Percentiles rank a stretch among this genome's conserved stretches.
phyloP scores from a whole-genome alignment of 1,140 invertebrate genomes.

The Rhyzopertha dominica region DNA sequence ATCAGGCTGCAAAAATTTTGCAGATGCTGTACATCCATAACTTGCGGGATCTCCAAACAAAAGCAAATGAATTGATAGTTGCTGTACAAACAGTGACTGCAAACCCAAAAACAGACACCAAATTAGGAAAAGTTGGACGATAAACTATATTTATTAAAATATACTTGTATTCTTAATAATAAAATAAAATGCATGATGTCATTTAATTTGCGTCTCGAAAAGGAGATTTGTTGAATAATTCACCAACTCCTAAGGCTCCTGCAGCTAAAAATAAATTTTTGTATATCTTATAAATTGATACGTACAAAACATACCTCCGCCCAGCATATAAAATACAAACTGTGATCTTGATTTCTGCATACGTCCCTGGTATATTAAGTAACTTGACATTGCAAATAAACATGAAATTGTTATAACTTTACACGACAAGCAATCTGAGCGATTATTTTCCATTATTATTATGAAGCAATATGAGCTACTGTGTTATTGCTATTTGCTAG shows the following conservation, averaged over 20 bases:
- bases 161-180: neutral
- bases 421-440: slow-evolving; percentile 42
- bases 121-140: slow-evolving; percentile 85
- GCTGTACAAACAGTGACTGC: slow-evolving; percentile 88
- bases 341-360: slow-evolving; percentile 23
- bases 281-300: slow-evolving; percentile 7
- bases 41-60: slow-evolving; percentile 84
- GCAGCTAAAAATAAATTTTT: slow-evolving; percentile 22
- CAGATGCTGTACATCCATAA: slow-evolving; percentile 88
- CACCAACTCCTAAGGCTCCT: slow-evolving; percentile 27
- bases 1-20: slow-evolving; percentile 77
- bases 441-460: no score
- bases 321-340: slow-evolving; percentile 21
- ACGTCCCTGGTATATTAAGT: slow-evolving; percentile 34
- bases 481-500: no score
- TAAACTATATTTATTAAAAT: slow-evolving; percentile 40
- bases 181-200: slow-evolving; percentile 2
- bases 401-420: slow-evolving; percentile 39
- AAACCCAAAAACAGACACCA: slow-evolving; percentile 95
- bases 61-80: slow-evolving; percentile 92
- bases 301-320: slow-evolving; percentile 23
- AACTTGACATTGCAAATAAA: slow-evolving; percentile 36
- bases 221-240: slow-evolving; percentile 35
- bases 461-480: no score
- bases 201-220: slow-evolving; percentile 22